Percentiles rank a stretch among this genome's conserved stretches.
Evolutionary conservation across 37 sponge, comb jelly and placozoan species (phyloP).

Genomic region (Haliclona indistincta): DNA sequence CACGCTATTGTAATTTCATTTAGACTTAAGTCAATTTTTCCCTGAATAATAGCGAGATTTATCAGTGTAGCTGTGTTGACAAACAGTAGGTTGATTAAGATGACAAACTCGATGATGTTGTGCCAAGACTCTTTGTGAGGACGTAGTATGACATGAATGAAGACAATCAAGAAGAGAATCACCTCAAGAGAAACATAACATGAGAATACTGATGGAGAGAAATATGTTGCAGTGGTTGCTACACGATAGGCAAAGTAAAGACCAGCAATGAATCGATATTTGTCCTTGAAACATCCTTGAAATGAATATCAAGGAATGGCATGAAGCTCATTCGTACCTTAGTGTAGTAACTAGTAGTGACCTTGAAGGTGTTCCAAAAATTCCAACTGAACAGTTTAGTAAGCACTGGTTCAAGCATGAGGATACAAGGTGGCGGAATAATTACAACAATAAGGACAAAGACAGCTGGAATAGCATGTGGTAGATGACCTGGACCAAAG

Average conservation of each 20-base stretch:
- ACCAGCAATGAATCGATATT: not conserved
- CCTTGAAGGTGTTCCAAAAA: not conserved
- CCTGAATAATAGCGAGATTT: not conserved
- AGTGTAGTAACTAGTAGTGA: not conserved
- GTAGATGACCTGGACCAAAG: not conserved
- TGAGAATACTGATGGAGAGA: not conserved
- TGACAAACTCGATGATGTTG: not conserved
- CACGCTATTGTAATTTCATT: too few species aligned
- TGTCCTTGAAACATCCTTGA: conserved; percentile 11
- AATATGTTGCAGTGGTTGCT: not conserved
- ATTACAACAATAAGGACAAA: not conserved
- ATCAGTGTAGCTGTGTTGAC: not conserved
- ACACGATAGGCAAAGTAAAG: not conserved
- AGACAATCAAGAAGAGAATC: not conserved
- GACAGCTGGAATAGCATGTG: not conserved
- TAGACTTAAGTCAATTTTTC: too few species aligned
- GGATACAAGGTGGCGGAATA: not conserved
- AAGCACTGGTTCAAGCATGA: not conserved
- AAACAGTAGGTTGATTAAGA: not conserved
- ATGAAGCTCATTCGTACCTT: not conserved
- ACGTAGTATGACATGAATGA: not conserved
- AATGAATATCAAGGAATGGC: conserved; percentile 10
- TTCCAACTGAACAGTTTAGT: not conserved
- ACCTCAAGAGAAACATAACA: not conserved
- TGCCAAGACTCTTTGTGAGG: not conserved